Evolutionary conservation across 1,140 invertebrate species (phyloP).

Genomic region (Drosophila nasuta): DNA sequence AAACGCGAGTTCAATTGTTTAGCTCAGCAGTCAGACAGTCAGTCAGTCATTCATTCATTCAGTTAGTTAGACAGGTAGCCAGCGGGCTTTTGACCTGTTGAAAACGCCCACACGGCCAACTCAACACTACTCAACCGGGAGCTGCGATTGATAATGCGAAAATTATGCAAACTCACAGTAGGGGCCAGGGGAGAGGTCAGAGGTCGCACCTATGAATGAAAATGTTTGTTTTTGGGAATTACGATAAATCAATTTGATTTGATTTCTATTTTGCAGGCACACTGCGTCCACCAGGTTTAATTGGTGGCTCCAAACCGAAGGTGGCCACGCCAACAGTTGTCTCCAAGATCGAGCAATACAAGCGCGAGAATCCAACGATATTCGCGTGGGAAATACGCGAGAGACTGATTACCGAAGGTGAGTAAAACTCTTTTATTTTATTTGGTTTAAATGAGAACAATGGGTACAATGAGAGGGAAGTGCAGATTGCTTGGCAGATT

Average conservation of each 20-base stretch:
- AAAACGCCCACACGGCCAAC: conserved; percentile 58
- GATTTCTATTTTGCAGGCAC: conserved; percentile 89
- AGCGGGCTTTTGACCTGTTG: conserved; percentile 62
- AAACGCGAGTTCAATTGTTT: conserved; percentile 53
- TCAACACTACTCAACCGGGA: conserved; percentile 10
- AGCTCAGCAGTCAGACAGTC: conserved; percentile 56
- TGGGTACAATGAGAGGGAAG: conserved; percentile 5
- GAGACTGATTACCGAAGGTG: conserved; percentile 97
- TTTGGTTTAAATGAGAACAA: conserved; percentile 19
- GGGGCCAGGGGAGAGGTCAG: conserved; percentile 23
- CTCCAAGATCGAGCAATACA: conserved; percentile 98
- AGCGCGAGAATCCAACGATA: conserved; percentile 97
- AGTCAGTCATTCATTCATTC: conserved; percentile 17
- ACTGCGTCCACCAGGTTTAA: conserved; percentile 95
- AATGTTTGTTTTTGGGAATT: not conserved
- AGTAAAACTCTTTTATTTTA: conserved; percentile 50
- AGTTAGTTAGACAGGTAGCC: conserved; percentile 58
- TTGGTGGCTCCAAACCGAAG: conserved; percentile 99
- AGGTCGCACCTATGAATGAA: conserved; percentile 21
- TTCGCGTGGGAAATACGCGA: conserved; percentile 99
- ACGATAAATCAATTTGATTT: conserved; percentile 9
- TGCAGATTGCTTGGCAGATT: not conserved
- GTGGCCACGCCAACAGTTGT: conserved; percentile 98
- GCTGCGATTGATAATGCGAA: conserved; percentile 64
- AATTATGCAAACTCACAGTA: conserved; percentile 62